Base-by-base conservation (phyloP, 1,140 invertebrate species). In the Apis mellifera region DNA sequence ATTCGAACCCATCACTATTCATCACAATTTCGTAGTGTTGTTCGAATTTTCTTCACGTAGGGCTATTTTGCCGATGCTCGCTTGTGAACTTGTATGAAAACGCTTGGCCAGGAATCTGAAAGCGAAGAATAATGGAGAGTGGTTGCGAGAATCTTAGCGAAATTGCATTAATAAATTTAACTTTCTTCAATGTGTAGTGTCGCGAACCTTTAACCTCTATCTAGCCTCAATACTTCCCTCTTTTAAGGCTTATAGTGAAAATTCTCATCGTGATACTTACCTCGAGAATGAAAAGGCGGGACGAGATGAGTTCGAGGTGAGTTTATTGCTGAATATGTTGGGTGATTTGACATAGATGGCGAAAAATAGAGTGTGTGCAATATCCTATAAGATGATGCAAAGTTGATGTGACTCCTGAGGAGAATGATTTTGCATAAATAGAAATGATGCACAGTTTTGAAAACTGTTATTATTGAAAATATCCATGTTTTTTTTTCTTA, bases 121-220 rank as follows among this genome's bases (percentile, higher is more conserved):
- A 26, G 21, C 13, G 42, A n/a, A 75, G 77, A 62, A 81, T 48
- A 72, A n/a, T 15, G 48, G 15, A 70, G 23, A 32, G 0, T 21
- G 42, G 15, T 15, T n/a, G 4, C 19, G 19, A 54, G 26, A 66
- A 78, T 70, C 65, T 60, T 21, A 32, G 55, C 23, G 54, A 78
- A 48, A 78, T 78, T 78, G 66, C 77, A 60, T 78, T 71, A 78
- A 78, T 71, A 78, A 78, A 78, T 78, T 78, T 32, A 52, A n/a
- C 52, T 78, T 71, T 52, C 42, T 70, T 60, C 42, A 42, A 23
- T 42, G 19, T 57, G 48, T 32, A 15, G 19, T n/a, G 72, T 62
- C 42, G 26, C 57, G 7, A 26, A 3, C 32, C 1, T 32, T 9
- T 2, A 26, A 4, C 15, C 26, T 64, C 9, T 15, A 17, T 26